Conservation (phyloP, 2,888 invertebrate genomes). For the Drosophila anomalata region DNA sequence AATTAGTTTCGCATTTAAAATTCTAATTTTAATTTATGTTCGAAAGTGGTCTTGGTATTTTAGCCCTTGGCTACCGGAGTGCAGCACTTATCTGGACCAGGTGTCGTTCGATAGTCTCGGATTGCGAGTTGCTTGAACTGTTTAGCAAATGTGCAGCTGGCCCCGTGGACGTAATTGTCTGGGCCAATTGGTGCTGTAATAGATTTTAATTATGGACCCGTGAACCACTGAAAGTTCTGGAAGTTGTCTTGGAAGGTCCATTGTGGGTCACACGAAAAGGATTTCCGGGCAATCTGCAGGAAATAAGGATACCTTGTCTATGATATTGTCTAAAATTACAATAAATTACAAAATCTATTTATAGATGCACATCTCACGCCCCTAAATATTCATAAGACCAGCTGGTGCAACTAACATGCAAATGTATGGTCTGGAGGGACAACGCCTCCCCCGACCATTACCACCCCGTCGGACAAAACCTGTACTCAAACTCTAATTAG, state of each 20-base stretch:
- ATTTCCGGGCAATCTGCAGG: not conserved
- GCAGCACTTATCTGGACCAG: slow-evolving; percentile 60
- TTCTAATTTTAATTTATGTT: slow-evolving; percentile 79
- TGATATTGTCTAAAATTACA: not conserved
- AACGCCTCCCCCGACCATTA: not conserved
- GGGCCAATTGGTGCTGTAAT: slow-evolving; percentile 69
- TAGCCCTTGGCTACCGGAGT: slow-evolving; percentile 64
- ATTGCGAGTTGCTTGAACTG: slow-evolving; percentile 55
- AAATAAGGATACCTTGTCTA: not conserved
- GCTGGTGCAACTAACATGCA: slow-evolving; percentile 32
- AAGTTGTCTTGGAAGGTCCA: not conserved
- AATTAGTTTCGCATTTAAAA: slow-evolving; percentile 75
- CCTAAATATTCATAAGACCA: slow-evolving; percentile 44
- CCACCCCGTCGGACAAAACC: slow-evolving; percentile 47
- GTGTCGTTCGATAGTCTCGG: slow-evolving; percentile 55
- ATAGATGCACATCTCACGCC: slow-evolving; percentile 30
- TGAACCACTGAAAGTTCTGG: slow-evolving; percentile 12
- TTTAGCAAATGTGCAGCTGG: slow-evolving; percentile 56
- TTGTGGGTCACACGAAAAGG: not conserved
- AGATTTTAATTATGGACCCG: slow-evolving; percentile 71
- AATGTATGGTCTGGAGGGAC: slow-evolving; percentile 22
- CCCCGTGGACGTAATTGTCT: slow-evolving; percentile 46
- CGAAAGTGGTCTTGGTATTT: slow-evolving; percentile 63
- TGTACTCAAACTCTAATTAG: slow-evolving; percentile 59
- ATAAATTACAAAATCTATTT: slow-evolving; percentile 20